These are phyloP conservation scores for Rynchops niger DNA, from an alignment of 2,113 vertebrate species.

Conservation along the genomic window DNA sequence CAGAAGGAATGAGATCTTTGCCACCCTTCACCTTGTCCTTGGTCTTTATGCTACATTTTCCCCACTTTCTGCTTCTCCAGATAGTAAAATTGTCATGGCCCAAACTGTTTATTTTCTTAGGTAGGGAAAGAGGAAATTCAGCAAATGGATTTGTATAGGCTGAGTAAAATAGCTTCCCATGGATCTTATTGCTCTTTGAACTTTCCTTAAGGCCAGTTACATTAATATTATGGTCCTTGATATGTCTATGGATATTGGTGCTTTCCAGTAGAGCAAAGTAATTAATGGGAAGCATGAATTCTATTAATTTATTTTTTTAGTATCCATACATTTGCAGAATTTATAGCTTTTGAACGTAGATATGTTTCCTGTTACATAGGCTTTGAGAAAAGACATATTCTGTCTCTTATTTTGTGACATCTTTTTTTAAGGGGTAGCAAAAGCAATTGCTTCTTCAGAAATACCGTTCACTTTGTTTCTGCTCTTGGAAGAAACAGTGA, in stretches of 20 bases:
- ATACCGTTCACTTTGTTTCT: neutral
- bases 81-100: neutral
- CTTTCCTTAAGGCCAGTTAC: neutral
- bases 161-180: neutral
- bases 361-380: neutral
- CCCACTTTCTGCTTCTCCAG: neutral
- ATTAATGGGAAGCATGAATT: neutral
- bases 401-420: neutral
- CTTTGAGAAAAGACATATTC: neutral
- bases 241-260: neutral
- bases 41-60: neutral
- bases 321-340: neutral
- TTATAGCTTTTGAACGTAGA: neutral
- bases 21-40: neutral
- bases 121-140: neutral
- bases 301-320: neutral
- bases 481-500: slow-evolving; percentile 29
- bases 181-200: neutral
- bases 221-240: neutral
- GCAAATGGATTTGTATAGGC: neutral
- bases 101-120: neutral
- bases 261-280: neutral
- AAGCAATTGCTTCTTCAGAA: neutral
- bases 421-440: neutral
- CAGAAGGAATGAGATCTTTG: neutral